A percentile compares a stretch with the other conserved stretches of the same genome.
Evolutionary conservation across 30 jellyfish, hydroid and myxozoan genomes (phyloP).

Genomic region (Morbakka virulenta): DNA sequence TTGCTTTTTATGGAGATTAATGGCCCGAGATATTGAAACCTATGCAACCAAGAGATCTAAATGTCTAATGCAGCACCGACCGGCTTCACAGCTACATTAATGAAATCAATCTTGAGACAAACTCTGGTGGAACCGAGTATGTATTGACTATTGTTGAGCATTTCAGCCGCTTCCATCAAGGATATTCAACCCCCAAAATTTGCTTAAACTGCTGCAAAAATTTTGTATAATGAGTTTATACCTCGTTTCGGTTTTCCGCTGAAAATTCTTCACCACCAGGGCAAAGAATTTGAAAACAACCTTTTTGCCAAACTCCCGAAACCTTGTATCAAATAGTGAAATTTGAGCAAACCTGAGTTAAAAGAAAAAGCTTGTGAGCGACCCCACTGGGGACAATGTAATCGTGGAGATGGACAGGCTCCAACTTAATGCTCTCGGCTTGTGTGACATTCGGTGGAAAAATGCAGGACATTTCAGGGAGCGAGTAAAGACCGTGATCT

Average conservation of each 20-base stretch:
- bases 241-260: slow-evolving; percentile 5
- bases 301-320: not conserved
- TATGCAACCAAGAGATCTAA: slow-evolving; percentile 10
- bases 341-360: no score
- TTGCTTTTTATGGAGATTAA: slow-evolving; percentile 52
- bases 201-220: slow-evolving; percentile 28
- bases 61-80: slow-evolving; percentile 30
- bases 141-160: slow-evolving; percentile 57
- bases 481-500: no score
- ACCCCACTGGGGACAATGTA: no score
- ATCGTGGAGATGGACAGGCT: no score
- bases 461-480: no score
- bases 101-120: slow-evolving; percentile 15
- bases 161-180: slow-evolving; percentile 44
- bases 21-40: slow-evolving; percentile 39
- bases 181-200: slow-evolving; percentile 27
- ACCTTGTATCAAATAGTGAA: no score
- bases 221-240: slow-evolving; percentile 8
- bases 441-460: no score
- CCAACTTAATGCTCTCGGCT: no score
- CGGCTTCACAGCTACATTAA: slow-evolving; percentile 18
- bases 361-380: no score
- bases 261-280: slow-evolving; percentile 20
- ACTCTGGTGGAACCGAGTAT: slow-evolving; percentile 52
- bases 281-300: slow-evolving; percentile 13